phyloP scores from a whole-genome alignment of 2,888 invertebrate species.

The Andrena trimmerana region DNA sequence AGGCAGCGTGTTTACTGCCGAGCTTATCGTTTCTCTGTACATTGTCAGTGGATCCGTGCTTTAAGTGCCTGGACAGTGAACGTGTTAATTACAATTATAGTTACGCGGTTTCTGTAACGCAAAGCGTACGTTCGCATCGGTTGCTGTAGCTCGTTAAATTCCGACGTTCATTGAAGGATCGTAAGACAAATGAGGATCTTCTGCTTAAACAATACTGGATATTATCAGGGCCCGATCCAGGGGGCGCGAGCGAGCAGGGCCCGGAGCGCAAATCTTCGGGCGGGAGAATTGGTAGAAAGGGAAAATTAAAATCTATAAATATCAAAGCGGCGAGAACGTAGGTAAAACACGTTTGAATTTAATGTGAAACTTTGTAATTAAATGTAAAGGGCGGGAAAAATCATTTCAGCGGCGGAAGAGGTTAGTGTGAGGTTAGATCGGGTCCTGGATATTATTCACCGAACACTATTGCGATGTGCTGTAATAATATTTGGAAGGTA shows the following conservation, averaged over 20 bases:
- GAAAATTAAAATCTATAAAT: too few species aligned
- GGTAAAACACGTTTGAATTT: too few species aligned
- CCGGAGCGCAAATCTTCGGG: too few species aligned
- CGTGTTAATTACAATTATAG: conserved; percentile 21
- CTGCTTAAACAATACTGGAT: conserved; percentile 32
- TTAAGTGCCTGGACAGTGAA: not conserved
- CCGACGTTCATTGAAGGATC: not conserved
- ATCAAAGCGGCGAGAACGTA: too few species aligned
- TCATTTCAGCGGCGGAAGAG: too few species aligned
- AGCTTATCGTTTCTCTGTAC: not conserved
- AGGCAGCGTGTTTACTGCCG: not conserved
- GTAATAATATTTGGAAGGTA: conserved; percentile 30
- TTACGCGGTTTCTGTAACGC: not conserved
- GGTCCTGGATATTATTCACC: conserved; percentile 10
- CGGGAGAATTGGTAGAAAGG: too few species aligned
- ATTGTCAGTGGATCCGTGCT: not conserved
- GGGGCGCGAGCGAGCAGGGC: too few species aligned
- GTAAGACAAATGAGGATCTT: conserved; percentile 11
- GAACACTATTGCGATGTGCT: not conserved
- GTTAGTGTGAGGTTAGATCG: too few species aligned
- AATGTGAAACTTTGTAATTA: too few species aligned
- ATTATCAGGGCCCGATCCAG: too few species aligned
- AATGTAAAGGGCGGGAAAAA: too few species aligned
- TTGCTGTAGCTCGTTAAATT: not conserved
- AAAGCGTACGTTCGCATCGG: not conserved